Percentiles rank a stretch among this genome's conserved stretches.
Conservation (phyloP, 1,140 invertebrate species). For the Drosophila pallidifrons region DNA sequence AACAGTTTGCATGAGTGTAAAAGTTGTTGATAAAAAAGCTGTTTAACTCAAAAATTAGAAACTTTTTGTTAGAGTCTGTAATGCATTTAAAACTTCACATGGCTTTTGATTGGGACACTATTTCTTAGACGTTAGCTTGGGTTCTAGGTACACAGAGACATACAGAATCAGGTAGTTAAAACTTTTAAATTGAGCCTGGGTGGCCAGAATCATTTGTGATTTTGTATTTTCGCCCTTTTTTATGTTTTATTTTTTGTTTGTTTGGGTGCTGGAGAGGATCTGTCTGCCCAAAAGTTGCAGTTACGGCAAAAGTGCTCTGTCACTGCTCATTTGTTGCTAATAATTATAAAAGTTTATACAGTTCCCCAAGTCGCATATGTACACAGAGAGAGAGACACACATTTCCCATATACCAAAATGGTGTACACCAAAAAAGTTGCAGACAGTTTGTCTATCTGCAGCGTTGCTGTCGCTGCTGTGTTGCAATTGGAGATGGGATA, state of each 20-base stretch:
- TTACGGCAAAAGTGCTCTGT: constrained; percentile 73
- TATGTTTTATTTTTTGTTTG: constrained; percentile 21
- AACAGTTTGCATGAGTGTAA: constrained; percentile 7
- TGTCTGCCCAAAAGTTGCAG: constrained; percentile 59
- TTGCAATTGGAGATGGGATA: not conserved
- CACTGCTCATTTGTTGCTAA: constrained; percentile 83
- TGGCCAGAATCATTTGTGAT: constrained; percentile 73
- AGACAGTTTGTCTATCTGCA: constrained; percentile 34
- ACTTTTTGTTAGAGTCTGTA: constrained; percentile 41
- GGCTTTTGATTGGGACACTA: constrained; percentile 64
- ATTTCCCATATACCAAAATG: not conserved
- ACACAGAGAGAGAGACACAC: constrained; percentile 19
- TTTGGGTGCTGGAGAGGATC: constrained; percentile 14
- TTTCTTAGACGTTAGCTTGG: constrained; percentile 50
- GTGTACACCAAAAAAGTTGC: constrained; percentile 33
- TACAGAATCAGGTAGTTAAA: constrained; percentile 74
- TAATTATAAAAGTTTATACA: constrained; percentile 81
- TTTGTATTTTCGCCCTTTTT: not conserved
- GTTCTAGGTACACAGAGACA: constrained; percentile 5
- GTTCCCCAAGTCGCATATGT: constrained; percentile 64
- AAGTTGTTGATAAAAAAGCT: constrained; percentile 15
- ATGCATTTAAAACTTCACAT: constrained; percentile 46
- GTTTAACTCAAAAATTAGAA: constrained; percentile 45
- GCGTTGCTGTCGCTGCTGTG: not conserved
- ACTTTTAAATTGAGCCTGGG: constrained; percentile 74